Percentiles rank a stretch among this genome's conserved stretches.
Evolutionary conservation across 35 echinoderm and acorn worm species (phyloP).

Genomic region (Holothuria glaberrima): DNA sequence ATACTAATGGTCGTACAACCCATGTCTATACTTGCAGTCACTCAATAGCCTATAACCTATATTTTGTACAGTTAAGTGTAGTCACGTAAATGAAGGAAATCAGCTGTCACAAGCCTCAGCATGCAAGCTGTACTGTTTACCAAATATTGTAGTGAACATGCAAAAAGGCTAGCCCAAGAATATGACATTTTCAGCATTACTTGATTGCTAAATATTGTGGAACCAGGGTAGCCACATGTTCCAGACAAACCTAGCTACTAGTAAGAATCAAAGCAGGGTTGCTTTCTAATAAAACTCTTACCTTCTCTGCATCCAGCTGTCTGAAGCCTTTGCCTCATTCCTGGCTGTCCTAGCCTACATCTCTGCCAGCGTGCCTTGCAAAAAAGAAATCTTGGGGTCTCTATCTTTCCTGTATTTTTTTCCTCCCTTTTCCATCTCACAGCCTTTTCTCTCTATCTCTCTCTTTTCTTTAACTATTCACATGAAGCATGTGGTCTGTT

Average conservation of each 20-base stretch:
- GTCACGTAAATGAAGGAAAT: too few relatives aligned
- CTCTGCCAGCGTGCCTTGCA: conserved; percentile 45
- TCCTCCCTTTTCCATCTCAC: conserved; percentile 51
- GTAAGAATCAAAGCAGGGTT: not conserved
- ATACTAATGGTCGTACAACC: too few relatives aligned
- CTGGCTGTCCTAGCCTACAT: conserved; percentile 48
- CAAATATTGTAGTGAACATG: too few relatives aligned
- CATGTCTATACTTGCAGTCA: too few relatives aligned
- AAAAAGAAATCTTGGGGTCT: conserved; percentile 46
- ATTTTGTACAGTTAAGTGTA: too few relatives aligned
- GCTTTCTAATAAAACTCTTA: conserved; percentile 24
- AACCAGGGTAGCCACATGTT: conserved; percentile 36
- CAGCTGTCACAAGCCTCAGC: too few relatives aligned
- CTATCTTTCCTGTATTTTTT: conserved; percentile 38
- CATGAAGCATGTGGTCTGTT: conserved; percentile 56
- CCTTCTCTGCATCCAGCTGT: conserved; percentile 39
- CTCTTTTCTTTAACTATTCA: conserved; percentile 54
- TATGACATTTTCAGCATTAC: too few relatives aligned
- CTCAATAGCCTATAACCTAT: too few relatives aligned
- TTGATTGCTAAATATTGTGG: too few relatives aligned
- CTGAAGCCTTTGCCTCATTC: not conserved
- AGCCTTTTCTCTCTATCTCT: conserved; percentile 26
- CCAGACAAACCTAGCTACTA: conserved; percentile 27
- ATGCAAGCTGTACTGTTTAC: too few relatives aligned
- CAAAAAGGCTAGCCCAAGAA: too few relatives aligned